These are phyloP conservation scores for Heteronetta atricapilla DNA, from an alignment of 2,113 vertebrate genomes.

Conservation along the genomic window DNA sequence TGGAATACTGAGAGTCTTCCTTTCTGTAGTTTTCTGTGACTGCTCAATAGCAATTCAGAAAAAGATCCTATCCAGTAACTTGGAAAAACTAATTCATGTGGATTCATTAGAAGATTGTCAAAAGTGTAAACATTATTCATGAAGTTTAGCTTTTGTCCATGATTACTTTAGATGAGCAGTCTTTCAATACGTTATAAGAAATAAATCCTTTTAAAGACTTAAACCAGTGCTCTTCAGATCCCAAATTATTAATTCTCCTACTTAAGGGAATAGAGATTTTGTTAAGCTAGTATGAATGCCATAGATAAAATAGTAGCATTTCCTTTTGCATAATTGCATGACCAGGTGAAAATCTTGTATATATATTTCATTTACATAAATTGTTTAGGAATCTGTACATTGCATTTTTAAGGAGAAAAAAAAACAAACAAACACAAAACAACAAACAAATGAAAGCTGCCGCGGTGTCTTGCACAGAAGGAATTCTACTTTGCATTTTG, in stretches of 20 bases:
- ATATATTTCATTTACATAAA: neutral
- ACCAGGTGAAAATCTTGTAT: neutral
- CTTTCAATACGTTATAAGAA: slow-evolving; percentile 37
- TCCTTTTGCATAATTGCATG: slow-evolving; percentile 18
- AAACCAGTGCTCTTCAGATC: slow-evolving; percentile 10
- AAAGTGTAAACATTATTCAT: slow-evolving; percentile 34
- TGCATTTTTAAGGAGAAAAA: slow-evolving; percentile 24
- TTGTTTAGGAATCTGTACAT: neutral
- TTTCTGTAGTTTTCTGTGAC: neutral
- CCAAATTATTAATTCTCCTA: slow-evolving; percentile 44
- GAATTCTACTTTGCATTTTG: slow-evolving; percentile 50
- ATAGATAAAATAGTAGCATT: slow-evolving; percentile 27
- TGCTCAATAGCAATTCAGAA: neutral
- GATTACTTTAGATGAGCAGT: slow-evolving; percentile 14
- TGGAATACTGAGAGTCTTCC: neutral
- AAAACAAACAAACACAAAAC: neutral
- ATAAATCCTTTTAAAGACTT: slow-evolving; percentile 59
- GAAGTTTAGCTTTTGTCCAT: neutral
- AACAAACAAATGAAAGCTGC: neutral
- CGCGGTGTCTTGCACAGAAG: neutral
- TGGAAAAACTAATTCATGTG: neutral
- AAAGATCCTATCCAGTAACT: neutral
- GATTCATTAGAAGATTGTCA: slow-evolving; percentile 26
- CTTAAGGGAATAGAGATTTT: slow-evolving; percentile 27
- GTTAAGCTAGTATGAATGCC: slow-evolving; percentile 1